These are phyloP conservation scores for Megastigmus dorsalis DNA, from an alignment of 2,888 invertebrate species.

Conservation along the genomic window DNA sequence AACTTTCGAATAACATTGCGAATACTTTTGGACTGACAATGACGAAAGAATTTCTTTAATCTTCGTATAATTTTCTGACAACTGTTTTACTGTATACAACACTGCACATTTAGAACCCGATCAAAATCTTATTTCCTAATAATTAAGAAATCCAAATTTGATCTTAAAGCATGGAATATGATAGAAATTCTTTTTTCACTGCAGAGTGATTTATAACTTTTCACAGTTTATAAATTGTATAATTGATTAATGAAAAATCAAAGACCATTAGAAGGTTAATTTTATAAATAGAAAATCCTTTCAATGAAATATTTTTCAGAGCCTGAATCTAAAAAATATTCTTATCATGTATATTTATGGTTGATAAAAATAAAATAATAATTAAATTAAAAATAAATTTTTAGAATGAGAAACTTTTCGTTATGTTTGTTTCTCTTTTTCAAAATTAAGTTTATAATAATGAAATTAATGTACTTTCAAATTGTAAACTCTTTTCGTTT, in stretches of 20 bases:
- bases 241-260: not conserved
- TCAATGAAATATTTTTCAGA: slow-evolving; percentile 9
- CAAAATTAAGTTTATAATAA: not conserved
- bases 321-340: not conserved
- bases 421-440: not conserved
- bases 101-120: no score
- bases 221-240: not conserved
- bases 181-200: not conserved
- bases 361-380: not conserved
- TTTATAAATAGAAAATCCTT: not conserved
- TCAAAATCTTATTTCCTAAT: slow-evolving; percentile 12
- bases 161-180: no score
- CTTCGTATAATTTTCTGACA: no score
- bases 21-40: no score
- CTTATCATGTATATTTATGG: not conserved
- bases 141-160: not conserved
- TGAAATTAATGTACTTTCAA: no score
- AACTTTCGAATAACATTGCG: no score
- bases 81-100: no score
- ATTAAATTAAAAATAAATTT: not conserved
- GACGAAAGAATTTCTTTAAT: no score
- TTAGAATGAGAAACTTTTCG: not conserved
- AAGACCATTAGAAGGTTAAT: slow-evolving; percentile 36
- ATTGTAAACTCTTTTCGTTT: no score
- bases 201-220: not conserved